Base-by-base conservation (phyloP, 2,113 vertebrate genomes). In the Naja naja region DNA sequence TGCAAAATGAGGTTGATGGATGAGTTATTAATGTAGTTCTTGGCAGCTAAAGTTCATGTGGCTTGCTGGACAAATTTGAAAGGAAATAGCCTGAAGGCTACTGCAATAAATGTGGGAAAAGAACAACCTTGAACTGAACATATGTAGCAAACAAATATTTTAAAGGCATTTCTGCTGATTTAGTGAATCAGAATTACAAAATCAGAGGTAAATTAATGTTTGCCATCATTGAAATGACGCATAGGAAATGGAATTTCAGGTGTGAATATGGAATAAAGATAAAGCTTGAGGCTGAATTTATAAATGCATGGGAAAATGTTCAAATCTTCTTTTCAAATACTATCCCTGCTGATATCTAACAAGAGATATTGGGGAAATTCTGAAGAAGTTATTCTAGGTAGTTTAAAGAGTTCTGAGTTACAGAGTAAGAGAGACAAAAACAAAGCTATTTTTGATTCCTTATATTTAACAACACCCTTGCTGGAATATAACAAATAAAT, bases 21-120 rank as follows among this genome's bases (percentile, higher is more conserved):
- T 94, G 81, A 94, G 88, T 87, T 92, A 94, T 94, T 94, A 92
- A 54, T 87, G 69, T n/a, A 58, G 5, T 49, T 69, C 81, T 74
- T 64, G 53, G 18, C 27, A 87, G 81, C 52, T 47, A 92, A 90
- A 87, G 81, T 92, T 87, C 93, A 92, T 43, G 12, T 87, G 34
- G 55, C 27, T 81, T 90, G 55, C 88, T 39, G 69, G 30, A 1
- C 30, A 69, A 14, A 53, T 5, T 34, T 74, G 74, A 56, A 56
- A 47, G 88, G 34, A 25, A 87, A 8, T 47, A 81, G 25, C 54
- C 14, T 55, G n/a, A 85, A 55, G 93, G 91, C 39, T 45, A 56
- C 9, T 39, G 74, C 49, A 64, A 10, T 25, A 39, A 86, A 69
- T 69, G 88, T 85, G 88, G 74, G 88, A 91, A 91, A 86, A 90